Conservation (phyloP, 2,113 vertebrate species). For the Neogale vison region DNA sequence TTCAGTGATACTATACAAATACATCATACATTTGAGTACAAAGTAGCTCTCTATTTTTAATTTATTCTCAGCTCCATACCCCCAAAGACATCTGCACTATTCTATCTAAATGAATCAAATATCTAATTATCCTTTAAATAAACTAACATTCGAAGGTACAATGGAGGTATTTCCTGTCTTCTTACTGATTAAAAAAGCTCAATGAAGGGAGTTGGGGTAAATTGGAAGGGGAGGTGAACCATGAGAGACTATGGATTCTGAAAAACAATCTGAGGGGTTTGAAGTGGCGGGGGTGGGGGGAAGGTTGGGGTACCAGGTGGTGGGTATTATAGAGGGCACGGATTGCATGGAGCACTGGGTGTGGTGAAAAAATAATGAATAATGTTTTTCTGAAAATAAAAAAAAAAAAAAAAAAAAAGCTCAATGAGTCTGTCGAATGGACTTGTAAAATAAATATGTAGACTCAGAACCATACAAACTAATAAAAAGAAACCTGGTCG, state of each 20-base stretch:
- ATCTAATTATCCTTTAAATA: constrained; percentile 45
- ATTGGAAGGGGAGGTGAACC: too few species aligned
- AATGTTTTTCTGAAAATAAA: too few species aligned
- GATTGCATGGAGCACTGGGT: too few species aligned
- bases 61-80: not conserved
- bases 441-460: constrained; percentile 61
- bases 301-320: too few species aligned
- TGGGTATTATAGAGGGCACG: too few species aligned
- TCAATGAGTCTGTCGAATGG: not conserved
- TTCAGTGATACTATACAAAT: not conserved
- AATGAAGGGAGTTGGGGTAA: not conserved
- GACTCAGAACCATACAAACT: constrained; percentile 22
- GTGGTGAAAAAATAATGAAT: too few species aligned
- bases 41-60: not conserved
- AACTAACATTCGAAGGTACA: constrained; percentile 9
- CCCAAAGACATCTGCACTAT: not conserved
- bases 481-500: constrained; percentile 54
- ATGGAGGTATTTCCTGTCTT: not conserved
- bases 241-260: too few species aligned
- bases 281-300: too few species aligned
- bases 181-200: constrained; percentile 23
- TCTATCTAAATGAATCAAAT: not conserved
- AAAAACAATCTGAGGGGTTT: too few species aligned
- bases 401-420: not conserved
- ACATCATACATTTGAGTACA: not conserved